Evolutionary conservation across 1,140 invertebrate species (phyloP).

Genomic region (Drosophila takahashii): DNA sequence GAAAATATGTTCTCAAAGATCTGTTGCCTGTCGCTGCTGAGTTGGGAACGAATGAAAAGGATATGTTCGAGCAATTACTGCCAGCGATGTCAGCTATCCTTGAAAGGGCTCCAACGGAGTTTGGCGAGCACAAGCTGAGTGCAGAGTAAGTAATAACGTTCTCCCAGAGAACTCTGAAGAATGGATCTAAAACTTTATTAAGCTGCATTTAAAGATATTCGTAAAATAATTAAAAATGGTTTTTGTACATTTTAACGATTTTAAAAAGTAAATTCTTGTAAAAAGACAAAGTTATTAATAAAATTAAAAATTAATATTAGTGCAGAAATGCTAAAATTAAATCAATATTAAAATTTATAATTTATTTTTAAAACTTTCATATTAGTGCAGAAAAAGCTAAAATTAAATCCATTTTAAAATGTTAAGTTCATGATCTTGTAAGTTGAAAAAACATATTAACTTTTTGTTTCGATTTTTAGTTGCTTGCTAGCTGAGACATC

Average conservation of each 20-base stretch:
- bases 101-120: neutral
- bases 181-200: no score
- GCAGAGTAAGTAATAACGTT: slow-evolving; percentile 49
- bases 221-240: no score
- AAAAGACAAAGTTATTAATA: no score
- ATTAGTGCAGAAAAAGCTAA: no score
- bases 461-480: slow-evolving; percentile 7
- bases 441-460: neutral
- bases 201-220: no score
- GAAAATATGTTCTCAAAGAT: slow-evolving; percentile 58
- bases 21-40: slow-evolving; percentile 49
- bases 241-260: no score
- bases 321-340: no score
- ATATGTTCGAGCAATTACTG: slow-evolving; percentile 59
- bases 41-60: slow-evolving; percentile 55
- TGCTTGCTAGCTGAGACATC: slow-evolving; percentile 44
- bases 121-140: slow-evolving; percentile 43
- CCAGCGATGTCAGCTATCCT: slow-evolving; percentile 57
- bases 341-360: no score
- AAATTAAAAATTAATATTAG: no score
- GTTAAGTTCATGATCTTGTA: neutral
- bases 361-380: no score
- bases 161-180: neutral
- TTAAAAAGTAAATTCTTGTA: no score
- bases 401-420: no score